Conservation (phyloP, 1,140 invertebrate species). For the Zophobas morio region DNA sequence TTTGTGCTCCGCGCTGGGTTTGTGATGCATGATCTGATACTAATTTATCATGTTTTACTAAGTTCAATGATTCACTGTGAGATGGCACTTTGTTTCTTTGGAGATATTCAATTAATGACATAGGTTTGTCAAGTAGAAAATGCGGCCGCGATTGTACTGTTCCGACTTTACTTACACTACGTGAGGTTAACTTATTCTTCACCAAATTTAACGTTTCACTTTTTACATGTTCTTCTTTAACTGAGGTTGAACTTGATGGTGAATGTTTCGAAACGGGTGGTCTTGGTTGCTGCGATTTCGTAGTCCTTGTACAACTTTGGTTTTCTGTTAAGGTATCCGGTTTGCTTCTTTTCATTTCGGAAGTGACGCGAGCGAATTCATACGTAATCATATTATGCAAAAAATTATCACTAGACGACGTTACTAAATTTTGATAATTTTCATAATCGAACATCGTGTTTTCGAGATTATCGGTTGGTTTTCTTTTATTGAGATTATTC, state of each 20-base stretch:
- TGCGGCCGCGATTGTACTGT: not conserved
- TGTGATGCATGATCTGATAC: not conserved
- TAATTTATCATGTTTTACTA: not conserved
- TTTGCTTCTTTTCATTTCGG: conserved; percentile 1
- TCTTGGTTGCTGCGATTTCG: not conserved
- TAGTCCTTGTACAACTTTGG: not conserved
- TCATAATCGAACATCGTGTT: not conserved
- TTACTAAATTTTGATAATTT: conserved; percentile 19
- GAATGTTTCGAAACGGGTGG: not conserved
- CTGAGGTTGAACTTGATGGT: not conserved
- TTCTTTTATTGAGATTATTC: conserved; percentile 16
- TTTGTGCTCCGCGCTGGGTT: not conserved
- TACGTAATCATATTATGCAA: conserved; percentile 21
- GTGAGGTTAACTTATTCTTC: not conserved
- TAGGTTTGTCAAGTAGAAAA: not conserved
- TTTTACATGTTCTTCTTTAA: not conserved
- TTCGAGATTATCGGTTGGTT: conserved; percentile 1
- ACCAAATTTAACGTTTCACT: conserved; percentile 1
- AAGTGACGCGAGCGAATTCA: conserved; percentile 4
- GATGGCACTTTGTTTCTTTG: conserved; percentile 8
- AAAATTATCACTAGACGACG: conserved; percentile 17
- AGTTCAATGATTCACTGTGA: not conserved
- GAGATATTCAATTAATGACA: not conserved
- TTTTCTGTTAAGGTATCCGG: not conserved
- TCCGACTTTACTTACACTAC: not conserved